Conservation (phyloP, 2,797 vertebrate species). For the Pterois miles region DNA sequence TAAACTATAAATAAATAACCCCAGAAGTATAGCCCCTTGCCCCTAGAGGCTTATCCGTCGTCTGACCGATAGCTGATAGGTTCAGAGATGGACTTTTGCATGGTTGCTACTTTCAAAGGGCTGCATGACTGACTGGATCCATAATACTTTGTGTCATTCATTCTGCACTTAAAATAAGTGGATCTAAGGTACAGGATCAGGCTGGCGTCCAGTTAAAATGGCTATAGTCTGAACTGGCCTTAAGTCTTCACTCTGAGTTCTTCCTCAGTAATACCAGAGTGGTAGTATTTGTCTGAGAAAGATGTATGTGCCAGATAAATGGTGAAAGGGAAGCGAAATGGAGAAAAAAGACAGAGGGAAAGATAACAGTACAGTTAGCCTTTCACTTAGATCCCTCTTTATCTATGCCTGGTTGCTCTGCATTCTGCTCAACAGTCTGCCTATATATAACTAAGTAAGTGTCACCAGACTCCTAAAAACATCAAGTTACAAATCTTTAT, state of each 20-base stretch:
- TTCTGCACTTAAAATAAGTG: slow-evolving; percentile 7
- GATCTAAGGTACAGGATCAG: slow-evolving; percentile 1
- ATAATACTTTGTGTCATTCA: slow-evolving; percentile 21
- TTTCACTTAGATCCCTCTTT: not conserved
- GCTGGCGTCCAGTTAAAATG: not conserved
- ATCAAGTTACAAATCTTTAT: slow-evolving; percentile 14
- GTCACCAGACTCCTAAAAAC: slow-evolving; percentile 28
- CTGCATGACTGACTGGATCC: slow-evolving; percentile 14
- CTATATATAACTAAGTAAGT: slow-evolving; percentile 46
- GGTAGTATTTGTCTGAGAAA: not conserved
- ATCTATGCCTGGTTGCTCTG: not conserved
- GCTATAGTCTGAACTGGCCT: not conserved
- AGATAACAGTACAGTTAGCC: not conserved
- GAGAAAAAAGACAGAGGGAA: not conserved
- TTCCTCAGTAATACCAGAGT: slow-evolving; percentile 1
- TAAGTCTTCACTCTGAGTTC: not conserved
- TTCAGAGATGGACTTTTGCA: not conserved
- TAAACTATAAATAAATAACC: too few species aligned
- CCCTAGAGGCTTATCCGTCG: not conserved
- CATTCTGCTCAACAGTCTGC: slow-evolving; percentile 34
- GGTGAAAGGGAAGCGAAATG: slow-evolving; percentile 10
- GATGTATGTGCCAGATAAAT: slow-evolving; percentile 5
- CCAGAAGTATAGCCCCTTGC: not conserved
- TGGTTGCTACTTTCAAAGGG: slow-evolving; percentile 8
- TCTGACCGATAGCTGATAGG: not conserved